Conservation (phyloP, 1,140 invertebrate species). For the Brachionus calyciflorus region DNA sequence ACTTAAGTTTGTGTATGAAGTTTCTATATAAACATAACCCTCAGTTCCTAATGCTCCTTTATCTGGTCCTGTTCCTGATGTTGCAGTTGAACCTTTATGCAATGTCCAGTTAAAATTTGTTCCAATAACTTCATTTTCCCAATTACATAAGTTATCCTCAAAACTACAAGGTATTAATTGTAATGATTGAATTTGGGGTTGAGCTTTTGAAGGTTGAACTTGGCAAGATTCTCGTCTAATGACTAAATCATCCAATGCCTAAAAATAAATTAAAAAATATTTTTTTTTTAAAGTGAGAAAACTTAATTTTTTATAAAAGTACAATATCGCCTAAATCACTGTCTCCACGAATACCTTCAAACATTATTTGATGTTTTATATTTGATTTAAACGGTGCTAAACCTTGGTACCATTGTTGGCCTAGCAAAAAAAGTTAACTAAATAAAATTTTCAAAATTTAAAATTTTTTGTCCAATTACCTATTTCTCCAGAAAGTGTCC, state of each 20-base stretch:
- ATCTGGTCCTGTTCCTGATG: neutral
- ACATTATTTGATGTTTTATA: slow-evolving; percentile 48
- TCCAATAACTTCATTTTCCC: slow-evolving; percentile 13
- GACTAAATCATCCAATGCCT: slow-evolving; percentile 43
- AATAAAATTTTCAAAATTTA: no score
- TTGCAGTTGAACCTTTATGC: neutral
- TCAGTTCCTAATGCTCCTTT: slow-evolving; percentile 42
- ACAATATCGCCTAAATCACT: slow-evolving; percentile 71
- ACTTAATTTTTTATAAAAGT: neutral
- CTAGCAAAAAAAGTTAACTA: no score
- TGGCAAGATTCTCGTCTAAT: slow-evolving; percentile 15
- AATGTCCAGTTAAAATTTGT: slow-evolving; percentile 4
- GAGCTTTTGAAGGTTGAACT: slow-evolving; percentile 12
- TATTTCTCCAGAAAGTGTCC: slow-evolving; percentile 9
- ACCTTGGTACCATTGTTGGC: slow-evolving; percentile 23
- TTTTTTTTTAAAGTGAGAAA: no score
- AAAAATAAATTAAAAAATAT: neutral
- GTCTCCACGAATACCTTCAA: slow-evolving; percentile 66
- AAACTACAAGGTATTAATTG: slow-evolving; percentile 65
- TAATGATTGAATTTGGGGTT: slow-evolving; percentile 6
- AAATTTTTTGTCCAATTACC: no score
- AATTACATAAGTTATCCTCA: slow-evolving; percentile 57
- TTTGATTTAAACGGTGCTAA: slow-evolving; percentile 24
- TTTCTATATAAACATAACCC: slow-evolving; percentile 40
- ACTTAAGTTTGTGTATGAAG: slow-evolving; percentile 46